Percentiles rank a stretch among this genome's conserved stretches.
These are phyloP conservation scores for Dipodomys spectabilis DNA, from an alignment of 2,113 vertebrate genomes.

Conservation along the genomic window DNA sequence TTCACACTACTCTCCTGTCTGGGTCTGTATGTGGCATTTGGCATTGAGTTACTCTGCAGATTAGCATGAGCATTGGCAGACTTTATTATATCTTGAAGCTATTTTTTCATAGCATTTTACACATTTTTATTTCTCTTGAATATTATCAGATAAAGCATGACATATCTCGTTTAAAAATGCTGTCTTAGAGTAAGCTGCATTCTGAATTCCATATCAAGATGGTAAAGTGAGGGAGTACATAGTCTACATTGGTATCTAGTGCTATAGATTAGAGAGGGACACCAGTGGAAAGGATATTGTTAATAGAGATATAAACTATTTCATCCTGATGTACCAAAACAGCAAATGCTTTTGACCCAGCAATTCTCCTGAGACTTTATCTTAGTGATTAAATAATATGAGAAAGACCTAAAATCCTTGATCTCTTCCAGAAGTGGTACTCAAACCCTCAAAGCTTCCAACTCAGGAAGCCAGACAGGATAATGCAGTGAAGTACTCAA, in stretches of 20 bases:
- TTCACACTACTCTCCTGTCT: not conserved
- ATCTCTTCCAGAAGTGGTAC: not conserved
- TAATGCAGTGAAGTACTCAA: not conserved
- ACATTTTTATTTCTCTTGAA: not conserved
- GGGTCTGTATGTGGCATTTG: not conserved
- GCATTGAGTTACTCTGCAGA: not conserved
- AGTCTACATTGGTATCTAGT: not conserved
- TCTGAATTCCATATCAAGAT: not conserved
- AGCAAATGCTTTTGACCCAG: constrained; percentile 24
- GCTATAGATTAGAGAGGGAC: not conserved
- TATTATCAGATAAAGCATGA: not conserved
- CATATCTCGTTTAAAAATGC: constrained; percentile 23
- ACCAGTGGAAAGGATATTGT: not conserved
- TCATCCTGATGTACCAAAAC: not conserved
- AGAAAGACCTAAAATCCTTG: not conserved
- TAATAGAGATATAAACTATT: not conserved
- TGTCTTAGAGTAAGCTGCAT: not conserved
- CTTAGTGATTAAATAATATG: constrained; percentile 7
- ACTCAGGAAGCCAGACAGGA: not conserved
- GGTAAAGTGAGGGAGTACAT: not conserved
- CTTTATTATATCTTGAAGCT: not conserved
- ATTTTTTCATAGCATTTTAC: constrained; percentile 8
- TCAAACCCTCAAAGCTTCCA: not conserved
- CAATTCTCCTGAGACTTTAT: constrained; percentile 39
- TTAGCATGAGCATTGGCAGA: not conserved